A percentile compares a stretch with the other conserved stretches of the same genome.
phyloP scores from a whole-genome alignment of 2,888 invertebrate species.

The Gryllus longicercus region DNA sequence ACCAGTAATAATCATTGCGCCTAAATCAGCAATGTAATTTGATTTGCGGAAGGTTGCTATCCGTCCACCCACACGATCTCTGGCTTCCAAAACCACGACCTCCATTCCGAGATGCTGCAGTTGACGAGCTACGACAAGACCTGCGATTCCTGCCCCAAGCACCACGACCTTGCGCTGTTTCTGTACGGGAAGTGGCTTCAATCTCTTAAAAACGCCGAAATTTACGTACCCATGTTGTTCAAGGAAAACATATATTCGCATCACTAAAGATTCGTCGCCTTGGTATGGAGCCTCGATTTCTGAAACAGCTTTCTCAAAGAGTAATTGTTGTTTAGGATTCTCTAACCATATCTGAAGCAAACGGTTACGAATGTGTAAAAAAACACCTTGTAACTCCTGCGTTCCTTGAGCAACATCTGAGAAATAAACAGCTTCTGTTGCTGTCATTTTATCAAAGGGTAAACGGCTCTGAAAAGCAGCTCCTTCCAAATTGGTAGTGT shows the following conservation, averaged over 20 bases:
- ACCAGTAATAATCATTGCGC: constrained; percentile 98
- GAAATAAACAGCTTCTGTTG: constrained; percentile 89
- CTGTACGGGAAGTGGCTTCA: constrained; percentile 55
- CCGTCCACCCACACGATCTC: constrained; percentile 92
- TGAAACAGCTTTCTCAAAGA: constrained; percentile 73
- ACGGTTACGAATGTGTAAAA: constrained; percentile 86
- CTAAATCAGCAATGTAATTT: constrained; percentile 70
- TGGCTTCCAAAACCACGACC: constrained; percentile 80
- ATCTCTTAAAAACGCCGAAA: constrained; percentile 90
- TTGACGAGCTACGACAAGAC: constrained; percentile 90
- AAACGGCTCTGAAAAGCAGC: constrained; percentile 91
- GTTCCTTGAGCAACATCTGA: constrained; percentile 83
- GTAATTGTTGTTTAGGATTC: constrained; percentile 88
- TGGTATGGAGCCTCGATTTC: constrained; percentile 86
- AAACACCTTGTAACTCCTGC: constrained; percentile 78
- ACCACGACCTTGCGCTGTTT: constrained; percentile 58
- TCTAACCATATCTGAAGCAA: constrained; percentile 92
- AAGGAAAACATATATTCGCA: constrained; percentile 83
- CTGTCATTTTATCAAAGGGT: constrained; percentile 91
- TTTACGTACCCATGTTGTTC: constrained; percentile 96
- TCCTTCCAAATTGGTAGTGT: constrained; percentile 70
- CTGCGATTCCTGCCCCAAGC: constrained; percentile 83
- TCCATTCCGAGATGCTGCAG: constrained; percentile 94
- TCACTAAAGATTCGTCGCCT: constrained; percentile 78
- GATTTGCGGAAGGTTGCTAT: constrained; percentile 94